Base-by-base conservation (phyloP, 2,888 invertebrate genomes). In the Chrysodeixis includens region DNA sequence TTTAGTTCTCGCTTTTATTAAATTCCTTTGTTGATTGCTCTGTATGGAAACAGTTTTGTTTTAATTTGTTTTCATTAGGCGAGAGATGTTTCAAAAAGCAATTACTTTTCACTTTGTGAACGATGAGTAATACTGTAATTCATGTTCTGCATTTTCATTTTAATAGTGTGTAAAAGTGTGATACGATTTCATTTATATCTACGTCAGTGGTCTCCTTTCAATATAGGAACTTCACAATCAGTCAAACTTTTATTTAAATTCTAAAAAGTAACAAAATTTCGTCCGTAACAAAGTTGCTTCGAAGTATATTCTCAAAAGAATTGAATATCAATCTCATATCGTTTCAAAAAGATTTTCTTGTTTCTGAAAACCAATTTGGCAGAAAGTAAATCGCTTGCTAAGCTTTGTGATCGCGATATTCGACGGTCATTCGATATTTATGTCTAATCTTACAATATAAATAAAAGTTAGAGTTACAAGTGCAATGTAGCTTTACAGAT, bases 1-100 rank as follows among this genome's bases (percentile, higher is more conserved):
- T 40, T n/a, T 40, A 40, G 40, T 40, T 40, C 40, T 40, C 40
- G 40, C n/a, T n/a, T 40, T 40, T 40, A 40, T n/a, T 40, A 40
- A 40, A 40, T 40, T 40, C 40, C 40, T 40, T 40, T 40, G n/a
- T 40, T 40, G n/a, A 40, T 40, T 40, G 40, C 4, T n/a, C 40
- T n/a, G 6, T 40, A 40, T 40, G 14, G n/a, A n/a, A n/a, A 35
- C 12, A 35, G 40, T 40, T n/a, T 40, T 5, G 14, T 40, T 40
- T 40, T 40, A 40, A 14, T 6, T 40, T 35, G 14, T 12, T 35
- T 35, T 35, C 3, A 40, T n/a, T 14, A n/a, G 4, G n/a, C n/a
- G n/a, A 4, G n/a, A n/a, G 5, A 40, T 40, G 40, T 40, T 40
- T 40, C n/a, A 6, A n/a, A 40, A n/a, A 40, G 40, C n/a, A n/a